Evolutionary conservation across 2,888 invertebrate genomes (phyloP), one percentile per base, ranked within the genome.

Genomic region (Drosophila kanekoi): DNA sequence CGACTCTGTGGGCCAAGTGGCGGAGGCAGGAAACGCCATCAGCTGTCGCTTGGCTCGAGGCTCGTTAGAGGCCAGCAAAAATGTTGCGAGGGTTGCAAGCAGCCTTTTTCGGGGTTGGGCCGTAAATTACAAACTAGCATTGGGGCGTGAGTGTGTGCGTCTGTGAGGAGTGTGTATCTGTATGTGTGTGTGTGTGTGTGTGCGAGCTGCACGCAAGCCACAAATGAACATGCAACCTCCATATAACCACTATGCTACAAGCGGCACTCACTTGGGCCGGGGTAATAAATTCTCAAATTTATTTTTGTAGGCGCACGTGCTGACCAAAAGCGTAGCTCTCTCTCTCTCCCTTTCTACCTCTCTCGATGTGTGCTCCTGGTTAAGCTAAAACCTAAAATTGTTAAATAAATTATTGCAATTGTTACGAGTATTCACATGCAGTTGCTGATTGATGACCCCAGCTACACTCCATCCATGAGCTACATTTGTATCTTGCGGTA

Each of bases 211-310:
- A 85, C 85, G 87, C 85, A 85, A 87, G 54, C 71, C 71, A n/a
- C 54, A 69, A 83, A 68, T 72, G 69, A 86, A 78, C 88, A 86
- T 81, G 85, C 85, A 87, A 86, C 79, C 72, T 76, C 54, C 13
- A 35, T 54, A 14, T 20, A 43, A 43, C 54, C 20, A 47, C 43
- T 33, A 47, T 38, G 20, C 14, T 40, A 40, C 37, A 40, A 49
- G 35, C 20, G 20, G 14, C 32, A 43, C 33, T 53, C 28, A 44
- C 43, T 6, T 11, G 40, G 20, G 54, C n/a, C 40, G 45, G 38
- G 45, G 69, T 66, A 49, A 83, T 81, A 83, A 84, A 84, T 81
- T 84, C 56, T 44, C 35, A 72, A 80, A 78, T 78, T 76, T 76
- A 81, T 79, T 84, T 81, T 81, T 70, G 60, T 72, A 66, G 71